These are phyloP conservation scores for Drosophila imparisetae DNA, from an alignment of 2,888 invertebrate species.

Conservation along the genomic window DNA sequence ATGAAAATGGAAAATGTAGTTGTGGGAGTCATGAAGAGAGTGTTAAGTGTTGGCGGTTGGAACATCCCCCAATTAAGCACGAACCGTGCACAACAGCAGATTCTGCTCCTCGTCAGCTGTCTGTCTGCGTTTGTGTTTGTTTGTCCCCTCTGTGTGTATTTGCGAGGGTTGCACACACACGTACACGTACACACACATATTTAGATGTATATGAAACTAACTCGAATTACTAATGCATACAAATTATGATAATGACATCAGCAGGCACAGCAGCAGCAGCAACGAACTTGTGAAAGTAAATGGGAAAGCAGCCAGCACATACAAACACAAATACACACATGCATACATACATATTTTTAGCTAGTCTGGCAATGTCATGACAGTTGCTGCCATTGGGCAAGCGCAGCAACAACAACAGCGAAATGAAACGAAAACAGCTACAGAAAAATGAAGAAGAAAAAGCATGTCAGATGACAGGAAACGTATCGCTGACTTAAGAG, in stretches of 20 bases:
- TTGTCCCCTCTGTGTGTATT: neutral
- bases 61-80: conserved; percentile 44
- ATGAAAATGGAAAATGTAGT: conserved; percentile 23
- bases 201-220: conserved; percentile 32
- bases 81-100: conserved; percentile 15
- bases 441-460: conserved; percentile 27
- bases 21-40: neutral
- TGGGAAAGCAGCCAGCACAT: conserved; percentile 56
- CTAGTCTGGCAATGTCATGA: conserved; percentile 57
- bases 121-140: conserved; percentile 23
- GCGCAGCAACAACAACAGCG: conserved; percentile 13
- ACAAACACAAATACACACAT: neutral
- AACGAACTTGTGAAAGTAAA: conserved; percentile 63
- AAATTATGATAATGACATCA: conserved; percentile 77
- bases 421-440: conserved; percentile 42
- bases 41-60: conserved; percentile 7
- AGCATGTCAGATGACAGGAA: conserved; percentile 65
- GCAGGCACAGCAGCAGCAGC: conserved; percentile 31
- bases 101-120: conserved; percentile 34
- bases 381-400: conserved; percentile 42
- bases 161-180: conserved; percentile 38
- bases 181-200: conserved; percentile 18
- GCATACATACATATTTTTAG: neutral
- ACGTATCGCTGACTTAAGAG: conserved; percentile 61
- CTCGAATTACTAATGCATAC: conserved; percentile 72